A percentile compares a stretch with the other conserved stretches of the same genome.
Evolutionary conservation across 2,797 vertebrate species (phyloP).

Genomic region (Macropus fuliginosus): DNA sequence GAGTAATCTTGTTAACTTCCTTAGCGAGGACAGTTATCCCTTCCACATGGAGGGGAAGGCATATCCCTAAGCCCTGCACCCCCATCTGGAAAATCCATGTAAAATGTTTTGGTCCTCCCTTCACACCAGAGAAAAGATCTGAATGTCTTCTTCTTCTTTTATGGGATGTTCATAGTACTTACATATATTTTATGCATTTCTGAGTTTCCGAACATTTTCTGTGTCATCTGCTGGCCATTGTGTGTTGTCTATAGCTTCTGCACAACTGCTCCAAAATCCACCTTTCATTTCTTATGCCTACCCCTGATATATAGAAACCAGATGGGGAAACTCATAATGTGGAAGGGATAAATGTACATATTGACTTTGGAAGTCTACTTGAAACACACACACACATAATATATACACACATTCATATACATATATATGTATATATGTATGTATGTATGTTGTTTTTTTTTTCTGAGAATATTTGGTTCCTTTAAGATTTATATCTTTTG

Average conservation of each 20-base stretch:
- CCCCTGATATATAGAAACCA: background rate
- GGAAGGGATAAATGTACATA: too few species aligned
- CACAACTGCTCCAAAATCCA: background rate
- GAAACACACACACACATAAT: too few species aligned
- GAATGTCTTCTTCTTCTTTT: background rate
- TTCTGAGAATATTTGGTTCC: background rate
- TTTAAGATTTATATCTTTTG: conserved; percentile 6
- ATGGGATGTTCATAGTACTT: background rate
- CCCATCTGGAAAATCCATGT: background rate
- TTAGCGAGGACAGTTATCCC: background rate
- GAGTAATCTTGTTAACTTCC: background rate
- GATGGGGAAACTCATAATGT: too few species aligned
- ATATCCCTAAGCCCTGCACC: too few species aligned
- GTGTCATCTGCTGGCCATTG: background rate
- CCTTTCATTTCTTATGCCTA: background rate
- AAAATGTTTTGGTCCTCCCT: background rate
- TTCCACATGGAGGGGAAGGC: background rate
- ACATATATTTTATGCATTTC: background rate
- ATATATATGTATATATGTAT: too few species aligned
- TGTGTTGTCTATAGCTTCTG: too few species aligned
- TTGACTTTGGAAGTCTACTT: too few species aligned
- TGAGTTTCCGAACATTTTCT: background rate
- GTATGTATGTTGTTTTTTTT: background rate
- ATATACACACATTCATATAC: too few species aligned
- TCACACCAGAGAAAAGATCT: background rate